phyloP scores from a whole-genome alignment of 2,797 vertebrate genomes.

The Scolopax bukidnonensis region DNA sequence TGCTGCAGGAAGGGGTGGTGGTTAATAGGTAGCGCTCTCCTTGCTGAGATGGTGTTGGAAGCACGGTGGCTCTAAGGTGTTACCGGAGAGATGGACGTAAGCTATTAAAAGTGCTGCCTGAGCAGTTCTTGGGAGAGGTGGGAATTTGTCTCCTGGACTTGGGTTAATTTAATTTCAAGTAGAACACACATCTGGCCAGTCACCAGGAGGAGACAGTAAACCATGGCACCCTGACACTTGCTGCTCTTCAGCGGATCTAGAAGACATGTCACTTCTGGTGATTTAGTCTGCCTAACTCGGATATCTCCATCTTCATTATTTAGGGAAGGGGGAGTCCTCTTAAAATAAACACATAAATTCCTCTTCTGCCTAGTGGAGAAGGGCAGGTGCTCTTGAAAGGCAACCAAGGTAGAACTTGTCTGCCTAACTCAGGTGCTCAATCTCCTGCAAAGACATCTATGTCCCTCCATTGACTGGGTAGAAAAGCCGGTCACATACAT shows the following conservation, averaged over 20 bases:
- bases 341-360: constrained; percentile 50
- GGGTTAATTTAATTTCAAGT: constrained; percentile 38
- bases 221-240: neutral
- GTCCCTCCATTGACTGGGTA: neutral
- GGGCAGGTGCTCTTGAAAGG: neutral
- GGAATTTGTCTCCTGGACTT: constrained; percentile 37
- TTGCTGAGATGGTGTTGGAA: neutral
- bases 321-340: neutral
- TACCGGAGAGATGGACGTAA: neutral
- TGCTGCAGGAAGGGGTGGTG: neutral
- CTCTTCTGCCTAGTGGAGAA: neutral
- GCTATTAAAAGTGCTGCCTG: constrained; percentile 43
- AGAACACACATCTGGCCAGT: constrained; percentile 7
- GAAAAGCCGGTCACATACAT: neutral
- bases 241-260: neutral
- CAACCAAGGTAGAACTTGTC: neutral
- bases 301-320: constrained; percentile 45
- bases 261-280: neutral
- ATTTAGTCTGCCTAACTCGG: constrained; percentile 30
- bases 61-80: accelerated
- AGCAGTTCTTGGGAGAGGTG: constrained; percentile 25
- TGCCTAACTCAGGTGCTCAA: neutral
- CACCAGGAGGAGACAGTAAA: neutral
- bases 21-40: neutral
- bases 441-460: neutral